Evolutionary conservation across 92 coral and sea anemone species (phyloP), one percentile per base, ranked within the genome.

Genomic region (Desmophyllum pertusum): DNA sequence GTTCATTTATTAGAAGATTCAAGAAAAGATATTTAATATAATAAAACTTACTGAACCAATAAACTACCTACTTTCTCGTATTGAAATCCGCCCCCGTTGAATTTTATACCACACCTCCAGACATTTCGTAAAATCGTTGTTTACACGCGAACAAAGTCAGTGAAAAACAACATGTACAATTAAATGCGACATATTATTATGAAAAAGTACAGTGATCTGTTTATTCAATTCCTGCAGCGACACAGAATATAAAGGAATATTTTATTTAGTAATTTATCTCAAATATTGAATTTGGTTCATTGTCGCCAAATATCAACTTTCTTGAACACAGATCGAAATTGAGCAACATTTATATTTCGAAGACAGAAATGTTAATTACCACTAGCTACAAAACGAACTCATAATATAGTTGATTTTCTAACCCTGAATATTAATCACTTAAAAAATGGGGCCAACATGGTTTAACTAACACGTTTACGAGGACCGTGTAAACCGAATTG

Each of bases 121-220:
- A 39, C 17, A 77, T 52, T 37, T 75, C 19, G 52, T 29, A 38
- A 61, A 57, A 57, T 57, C 59, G 38, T 41, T 53, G 70, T 77
- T 76, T 57, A 59, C 53, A 39, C 27, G n/a, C 38, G 70, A 57
- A 77, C 50, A 64, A 62, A 64, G 59, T 29, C 43, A 59, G 18
- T 10, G 9, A n/a, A 31, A 76, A 63, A 25, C 3, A 2, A 0
- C 21, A 63, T 2, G 6, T 18, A 40, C 67, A 29, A 45, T 50
- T 42, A 64, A 41, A 25, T 30, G 43, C 70, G 23, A 40, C 50
- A n/a, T 2, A 36, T 37, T 5, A 10, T 55, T 53, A 40, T 48
- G 43, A n/a, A 27, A 37, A 59, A 11, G 23, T 0, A 59, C 53
- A 57, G 52, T 0, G 42, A 33, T 33, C 31, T 57, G 63, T 6